Percentiles rank a stretch among this genome's conserved stretches.
These are phyloP conservation scores for Platanista minor DNA, from an alignment of 2,113 vertebrate species.

Conservation along the genomic window DNA sequence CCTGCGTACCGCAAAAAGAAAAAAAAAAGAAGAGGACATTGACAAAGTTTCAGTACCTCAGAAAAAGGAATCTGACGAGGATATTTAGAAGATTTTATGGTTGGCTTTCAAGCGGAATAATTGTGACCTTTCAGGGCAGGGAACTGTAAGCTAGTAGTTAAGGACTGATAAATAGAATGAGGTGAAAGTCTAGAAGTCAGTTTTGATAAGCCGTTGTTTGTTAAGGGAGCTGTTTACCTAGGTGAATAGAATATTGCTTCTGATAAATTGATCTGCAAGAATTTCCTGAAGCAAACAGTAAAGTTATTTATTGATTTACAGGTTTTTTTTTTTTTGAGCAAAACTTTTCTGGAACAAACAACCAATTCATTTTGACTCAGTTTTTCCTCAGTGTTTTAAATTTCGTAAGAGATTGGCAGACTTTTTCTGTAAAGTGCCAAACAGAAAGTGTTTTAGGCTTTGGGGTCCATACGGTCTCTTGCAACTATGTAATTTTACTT, in stretches of 20 bases:
- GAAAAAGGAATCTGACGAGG: neutral
- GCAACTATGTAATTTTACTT: neutral
- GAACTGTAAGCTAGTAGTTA: neutral
- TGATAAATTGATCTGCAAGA: neutral
- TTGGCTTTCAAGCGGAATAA: neutral
- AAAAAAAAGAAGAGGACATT: neutral
- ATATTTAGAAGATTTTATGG: neutral
- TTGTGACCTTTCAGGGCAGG: neutral
- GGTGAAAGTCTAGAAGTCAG: neutral
- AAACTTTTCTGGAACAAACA: neutral
- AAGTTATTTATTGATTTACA: neutral
- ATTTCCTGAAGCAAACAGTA: neutral
- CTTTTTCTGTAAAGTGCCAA: neutral
- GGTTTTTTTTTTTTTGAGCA: neutral
- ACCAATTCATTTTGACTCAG: neutral
- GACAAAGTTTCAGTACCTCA: neutral
- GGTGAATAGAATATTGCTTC: neutral
- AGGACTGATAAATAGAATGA: neutral
- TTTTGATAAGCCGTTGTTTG: neutral
- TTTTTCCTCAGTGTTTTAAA: neutral
- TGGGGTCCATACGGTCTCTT: neutral
- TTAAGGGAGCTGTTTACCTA: neutral
- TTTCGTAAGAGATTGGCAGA: neutral
- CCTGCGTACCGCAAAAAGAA: no score
- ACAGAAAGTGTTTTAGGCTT: neutral